Percentiles rank a stretch among this genome's conserved stretches.
phyloP scores from a whole-genome alignment of 2,888 invertebrate genomes.

The Clitarchus hookeri region DNA sequence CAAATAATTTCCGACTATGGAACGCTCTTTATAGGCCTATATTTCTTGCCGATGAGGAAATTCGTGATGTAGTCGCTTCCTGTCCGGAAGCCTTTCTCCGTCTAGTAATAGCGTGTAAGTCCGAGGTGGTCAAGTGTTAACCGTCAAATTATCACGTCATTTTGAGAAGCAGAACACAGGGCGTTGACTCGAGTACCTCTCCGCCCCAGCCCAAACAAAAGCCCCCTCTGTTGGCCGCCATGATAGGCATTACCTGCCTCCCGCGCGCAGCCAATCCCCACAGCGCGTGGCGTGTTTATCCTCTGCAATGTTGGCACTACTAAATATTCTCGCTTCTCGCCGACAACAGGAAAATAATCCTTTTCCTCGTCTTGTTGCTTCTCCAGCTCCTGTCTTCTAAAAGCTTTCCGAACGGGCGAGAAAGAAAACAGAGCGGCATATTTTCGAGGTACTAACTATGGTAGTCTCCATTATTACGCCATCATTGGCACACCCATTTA shows the following conservation, averaged over 20 bases:
- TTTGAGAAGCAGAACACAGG: constrained; percentile 19
- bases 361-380: neutral
- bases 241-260: neutral
- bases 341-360: neutral
- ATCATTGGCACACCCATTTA: too few relatives aligned
- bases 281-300: neutral
- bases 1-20: too few relatives aligned
- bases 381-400: neutral
- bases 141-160: constrained; percentile 36
- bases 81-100: neutral
- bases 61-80: neutral
- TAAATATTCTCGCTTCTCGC: neutral
- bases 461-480: too few relatives aligned
- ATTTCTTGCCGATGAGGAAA: too few relatives aligned
- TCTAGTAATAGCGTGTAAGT: neutral
- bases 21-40: too few relatives aligned
- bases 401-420: neutral
- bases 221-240: neutral
- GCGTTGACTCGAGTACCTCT: constrained; percentile 21
- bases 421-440: neutral
- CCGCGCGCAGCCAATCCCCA: neutral
- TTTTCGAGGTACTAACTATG: too few relatives aligned
- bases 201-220: too few relatives aligned
- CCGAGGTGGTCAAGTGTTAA: constrained; percentile 32
- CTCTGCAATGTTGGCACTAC: neutral